phyloP scores from a whole-genome alignment of 2,888 invertebrate genomes.

The Hermodice carunculata region DNA sequence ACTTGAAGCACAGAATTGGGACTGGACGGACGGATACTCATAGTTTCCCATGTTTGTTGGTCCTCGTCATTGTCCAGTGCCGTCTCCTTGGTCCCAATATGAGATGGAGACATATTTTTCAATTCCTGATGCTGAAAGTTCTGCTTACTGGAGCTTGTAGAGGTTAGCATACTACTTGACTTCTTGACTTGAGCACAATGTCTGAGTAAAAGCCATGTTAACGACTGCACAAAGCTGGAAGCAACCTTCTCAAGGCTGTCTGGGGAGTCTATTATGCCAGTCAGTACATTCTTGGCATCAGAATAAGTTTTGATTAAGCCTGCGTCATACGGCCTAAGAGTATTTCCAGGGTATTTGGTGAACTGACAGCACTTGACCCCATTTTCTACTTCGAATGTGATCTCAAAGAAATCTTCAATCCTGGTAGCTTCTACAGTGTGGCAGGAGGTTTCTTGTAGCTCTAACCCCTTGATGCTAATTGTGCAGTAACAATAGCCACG shows the following conservation, averaged over 20 bases:
- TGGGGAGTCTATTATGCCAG: conserved; percentile 70
- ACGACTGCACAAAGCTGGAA: conserved; percentile 63
- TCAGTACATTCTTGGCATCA: conserved; percentile 70
- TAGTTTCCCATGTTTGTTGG: no score
- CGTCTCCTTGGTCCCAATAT: no score
- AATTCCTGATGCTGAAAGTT: no score
- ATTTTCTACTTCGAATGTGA: conserved; percentile 62
- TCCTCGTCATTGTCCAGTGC: no score
- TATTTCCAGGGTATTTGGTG: conserved; percentile 57
- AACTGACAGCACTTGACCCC: conserved; percentile 40
- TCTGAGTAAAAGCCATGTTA: conserved; percentile 68
- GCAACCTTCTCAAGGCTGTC: conserved; percentile 61
- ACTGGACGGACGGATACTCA: no score
- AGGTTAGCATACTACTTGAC: no score
- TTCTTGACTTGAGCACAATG: conserved; percentile 43
- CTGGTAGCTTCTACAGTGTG: conserved; percentile 71
- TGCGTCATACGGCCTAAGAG: conserved; percentile 60
- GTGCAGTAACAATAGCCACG: conserved; percentile 67
- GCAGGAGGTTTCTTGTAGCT: conserved; percentile 71
- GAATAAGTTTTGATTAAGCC: conserved; percentile 63
- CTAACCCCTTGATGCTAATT: conserved; percentile 69
- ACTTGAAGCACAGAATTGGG: no score
- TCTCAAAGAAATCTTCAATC: conserved; percentile 70
- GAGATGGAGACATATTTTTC: no score
- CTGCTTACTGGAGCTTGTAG: no score